Evolutionary conservation across 53 echinoderm and acorn worm genomes (phyloP).

Genomic region (Echinarachnius parma): DNA sequence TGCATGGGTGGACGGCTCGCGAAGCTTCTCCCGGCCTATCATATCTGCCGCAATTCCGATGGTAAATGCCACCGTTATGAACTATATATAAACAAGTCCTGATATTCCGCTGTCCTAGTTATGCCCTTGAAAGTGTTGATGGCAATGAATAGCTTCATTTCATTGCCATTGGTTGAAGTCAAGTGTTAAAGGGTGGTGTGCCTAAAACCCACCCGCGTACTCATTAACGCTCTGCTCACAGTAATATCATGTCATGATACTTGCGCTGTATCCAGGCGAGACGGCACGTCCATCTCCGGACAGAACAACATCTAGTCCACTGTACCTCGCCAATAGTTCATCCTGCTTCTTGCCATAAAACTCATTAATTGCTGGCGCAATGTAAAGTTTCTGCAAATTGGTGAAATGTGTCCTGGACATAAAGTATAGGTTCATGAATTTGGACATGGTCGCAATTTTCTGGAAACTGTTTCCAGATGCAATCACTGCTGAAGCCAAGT

Average conservation of each 20-base stretch:
- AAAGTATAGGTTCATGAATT: not conserved
- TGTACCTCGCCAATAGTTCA: not conserved
- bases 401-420: constrained; percentile 6
- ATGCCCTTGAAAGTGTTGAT: no score
- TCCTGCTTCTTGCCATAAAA: constrained; percentile 15
- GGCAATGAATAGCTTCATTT: no score
- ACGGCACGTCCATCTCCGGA: constrained; percentile 28
- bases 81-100: no score
- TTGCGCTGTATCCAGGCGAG: constrained; percentile 31
- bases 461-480: constrained; percentile 14
- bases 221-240: no score
- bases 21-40: no score
- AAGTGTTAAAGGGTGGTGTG: no score
- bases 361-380: constrained; percentile 30
- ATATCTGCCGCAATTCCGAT: no score
- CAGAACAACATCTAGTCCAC: constrained; percentile 13
- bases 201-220: no score
- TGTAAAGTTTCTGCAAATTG: constrained; percentile 17
- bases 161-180: no score
- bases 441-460: constrained; percentile 5
- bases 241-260: not conserved
- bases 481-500: not conserved
- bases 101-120: no score
- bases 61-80: no score
- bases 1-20: no score